Evolutionary conservation across 2,797 vertebrate genomes (phyloP).

Genomic region (Tokudaia tokunoshimensis): DNA sequence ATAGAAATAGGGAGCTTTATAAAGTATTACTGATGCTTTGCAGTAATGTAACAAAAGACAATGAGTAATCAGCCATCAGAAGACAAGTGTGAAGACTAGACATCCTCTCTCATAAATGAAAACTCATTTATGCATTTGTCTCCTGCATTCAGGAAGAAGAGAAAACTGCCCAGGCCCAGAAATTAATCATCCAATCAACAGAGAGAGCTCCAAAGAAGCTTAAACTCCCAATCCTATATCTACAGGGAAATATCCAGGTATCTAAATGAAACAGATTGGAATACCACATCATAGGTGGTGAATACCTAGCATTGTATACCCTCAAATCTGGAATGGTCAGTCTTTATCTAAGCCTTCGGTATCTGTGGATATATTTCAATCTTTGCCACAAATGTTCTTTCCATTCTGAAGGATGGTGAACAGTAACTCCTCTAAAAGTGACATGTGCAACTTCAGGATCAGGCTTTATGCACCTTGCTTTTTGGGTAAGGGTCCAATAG

Average conservation of each 20-base stretch:
- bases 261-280: background rate
- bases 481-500: background rate
- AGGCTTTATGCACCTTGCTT: background rate
- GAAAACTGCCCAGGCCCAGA: background rate
- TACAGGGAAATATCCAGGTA: background rate
- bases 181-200: background rate
- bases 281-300: background rate
- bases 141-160: background rate
- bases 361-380: background rate
- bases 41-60: conserved; percentile 9
- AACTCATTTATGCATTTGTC: background rate
- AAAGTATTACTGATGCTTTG: background rate
- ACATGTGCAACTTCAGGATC: background rate
- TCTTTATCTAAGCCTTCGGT: background rate
- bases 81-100: background rate
- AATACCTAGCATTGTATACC: background rate
- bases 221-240: background rate
- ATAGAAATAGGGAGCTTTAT: background rate
- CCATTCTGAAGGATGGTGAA: background rate
- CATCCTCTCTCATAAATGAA: background rate
- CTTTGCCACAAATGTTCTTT: background rate
- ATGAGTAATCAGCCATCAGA: background rate
- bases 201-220: background rate
- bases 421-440: background rate
- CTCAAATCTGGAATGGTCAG: background rate